phyloP scores from a whole-genome alignment of 2,113 vertebrate genomes.

The Myrmecobius fasciatus region DNA sequence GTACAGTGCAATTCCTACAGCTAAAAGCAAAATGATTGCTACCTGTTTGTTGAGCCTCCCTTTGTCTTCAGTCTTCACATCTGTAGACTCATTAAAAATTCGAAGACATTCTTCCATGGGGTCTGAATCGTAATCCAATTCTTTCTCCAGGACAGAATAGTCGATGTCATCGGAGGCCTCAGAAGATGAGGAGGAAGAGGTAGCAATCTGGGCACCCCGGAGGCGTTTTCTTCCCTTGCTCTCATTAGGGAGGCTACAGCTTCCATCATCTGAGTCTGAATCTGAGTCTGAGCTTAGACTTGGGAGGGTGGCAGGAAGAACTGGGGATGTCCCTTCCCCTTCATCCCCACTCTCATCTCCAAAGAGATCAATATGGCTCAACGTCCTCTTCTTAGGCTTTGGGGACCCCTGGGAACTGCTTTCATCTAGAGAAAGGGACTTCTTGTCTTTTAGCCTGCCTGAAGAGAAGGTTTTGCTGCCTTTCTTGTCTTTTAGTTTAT shows the following conservation, averaged over 20 bases:
- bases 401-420: conserved; percentile 40
- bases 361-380: conserved; percentile 94
- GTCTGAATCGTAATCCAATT: conserved; percentile 93
- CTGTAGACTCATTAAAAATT: conserved; percentile 96
- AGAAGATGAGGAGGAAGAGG: conserved; percentile 61
- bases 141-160: conserved; percentile 88
- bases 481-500: conserved; percentile 79
- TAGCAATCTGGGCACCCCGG: conserved; percentile 74
- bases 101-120: conserved; percentile 98
- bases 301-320: conserved; percentile 72
- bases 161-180: conserved; percentile 82
- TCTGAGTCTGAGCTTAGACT: conserved; percentile 75
- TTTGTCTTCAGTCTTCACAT: conserved; percentile 95
- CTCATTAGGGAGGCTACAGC: conserved; percentile 16
- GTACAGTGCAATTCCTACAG: neutral
- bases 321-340: conserved; percentile 52
- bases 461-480: conserved; percentile 21
- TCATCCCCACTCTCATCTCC: conserved; percentile 96
- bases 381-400: conserved; percentile 81
- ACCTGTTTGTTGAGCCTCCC: conserved; percentile 95
- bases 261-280: conserved; percentile 58
- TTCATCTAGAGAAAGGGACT: conserved; percentile 67
- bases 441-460: conserved; percentile 65
- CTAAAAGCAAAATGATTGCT: conserved; percentile 39
- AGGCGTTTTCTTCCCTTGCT: conserved; percentile 74